Evolutionary conservation across 2,797 vertebrate genomes (phyloP).

Genomic region (Crocidura indochinensis): DNA sequence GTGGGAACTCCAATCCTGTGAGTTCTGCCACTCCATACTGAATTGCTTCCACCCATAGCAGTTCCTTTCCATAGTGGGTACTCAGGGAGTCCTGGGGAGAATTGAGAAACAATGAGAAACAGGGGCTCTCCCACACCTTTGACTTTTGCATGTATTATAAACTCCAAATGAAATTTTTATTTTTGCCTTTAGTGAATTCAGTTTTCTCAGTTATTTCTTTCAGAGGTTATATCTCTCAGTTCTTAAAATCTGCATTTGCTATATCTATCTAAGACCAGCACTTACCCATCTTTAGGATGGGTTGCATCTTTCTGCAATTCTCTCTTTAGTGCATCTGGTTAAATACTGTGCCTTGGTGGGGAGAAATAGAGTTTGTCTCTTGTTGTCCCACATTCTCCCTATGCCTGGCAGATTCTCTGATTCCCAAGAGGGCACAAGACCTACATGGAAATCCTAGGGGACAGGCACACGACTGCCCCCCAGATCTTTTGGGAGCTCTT

Average conservation of each 20-base stretch:
- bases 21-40: fast-evolving
- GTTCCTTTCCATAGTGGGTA: not conserved
- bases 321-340: not conserved
- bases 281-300: not conserved
- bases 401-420: not conserved
- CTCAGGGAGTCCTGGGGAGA: not conserved
- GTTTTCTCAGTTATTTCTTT: not conserved
- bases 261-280: not conserved
- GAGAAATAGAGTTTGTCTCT: not conserved
- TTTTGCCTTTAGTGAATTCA: not conserved
- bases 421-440: not conserved
- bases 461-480: fast-evolving
- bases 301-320: not conserved
- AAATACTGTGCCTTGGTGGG: not conserved
- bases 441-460: not conserved
- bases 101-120: not conserved
- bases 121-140: not conserved
- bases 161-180: not conserved
- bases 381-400: fast-evolving
- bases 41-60: not conserved
- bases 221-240: not conserved
- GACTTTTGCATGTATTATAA: not conserved
- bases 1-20: not conserved
- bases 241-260: not conserved
- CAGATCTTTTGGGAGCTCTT: not conserved